These are phyloP conservation scores for Melitaea athalia DNA, from an alignment of 2,888 invertebrate genomes.

Conservation along the genomic window DNA sequence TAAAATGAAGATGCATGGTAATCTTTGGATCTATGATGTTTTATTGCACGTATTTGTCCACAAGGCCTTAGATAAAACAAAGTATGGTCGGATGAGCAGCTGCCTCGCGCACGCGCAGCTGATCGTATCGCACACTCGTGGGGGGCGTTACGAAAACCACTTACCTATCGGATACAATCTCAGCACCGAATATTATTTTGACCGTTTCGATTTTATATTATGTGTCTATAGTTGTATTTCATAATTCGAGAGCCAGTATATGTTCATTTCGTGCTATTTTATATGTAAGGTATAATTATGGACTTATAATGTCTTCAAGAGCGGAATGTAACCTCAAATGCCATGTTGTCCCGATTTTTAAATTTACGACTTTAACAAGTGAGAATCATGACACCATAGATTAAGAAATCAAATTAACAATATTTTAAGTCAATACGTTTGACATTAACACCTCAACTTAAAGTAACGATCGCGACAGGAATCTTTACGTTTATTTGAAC, in stretches of 20 bases:
- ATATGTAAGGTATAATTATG: neutral
- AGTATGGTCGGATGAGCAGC: slow-evolving; percentile 46
- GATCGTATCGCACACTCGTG: slow-evolving; percentile 68
- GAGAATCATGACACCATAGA: slow-evolving; percentile 18
- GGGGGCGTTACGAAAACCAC: slow-evolving; percentile 79
- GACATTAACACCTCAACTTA: slow-evolving; percentile 17
- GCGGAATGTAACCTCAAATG: no score
- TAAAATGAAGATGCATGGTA: slow-evolving; percentile 25
- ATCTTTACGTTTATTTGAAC: slow-evolving; percentile 18
- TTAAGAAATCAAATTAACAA: slow-evolving; percentile 8
- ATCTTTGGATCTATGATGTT: slow-evolving; percentile 16
- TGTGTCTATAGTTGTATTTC: slow-evolving; percentile 55
- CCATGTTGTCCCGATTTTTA: no score
- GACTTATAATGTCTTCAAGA: no score
- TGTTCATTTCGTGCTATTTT: neutral
- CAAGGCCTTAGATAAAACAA: slow-evolving; percentile 52
- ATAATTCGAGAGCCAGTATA: slow-evolving; percentile 10
- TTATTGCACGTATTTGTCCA: slow-evolving; percentile 45
- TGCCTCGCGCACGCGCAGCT: slow-evolving; percentile 59
- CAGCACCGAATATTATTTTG: slow-evolving; percentile 70
- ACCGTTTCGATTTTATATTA: slow-evolving; percentile 71
- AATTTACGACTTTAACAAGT: neutral
- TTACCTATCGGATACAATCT: slow-evolving; percentile 77
- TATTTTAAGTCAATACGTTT: slow-evolving; percentile 15
- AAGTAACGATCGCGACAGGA: neutral